phyloP scores from a whole-genome alignment of 2,797 vertebrate genomes.

The Sebastes reedi region DNA sequence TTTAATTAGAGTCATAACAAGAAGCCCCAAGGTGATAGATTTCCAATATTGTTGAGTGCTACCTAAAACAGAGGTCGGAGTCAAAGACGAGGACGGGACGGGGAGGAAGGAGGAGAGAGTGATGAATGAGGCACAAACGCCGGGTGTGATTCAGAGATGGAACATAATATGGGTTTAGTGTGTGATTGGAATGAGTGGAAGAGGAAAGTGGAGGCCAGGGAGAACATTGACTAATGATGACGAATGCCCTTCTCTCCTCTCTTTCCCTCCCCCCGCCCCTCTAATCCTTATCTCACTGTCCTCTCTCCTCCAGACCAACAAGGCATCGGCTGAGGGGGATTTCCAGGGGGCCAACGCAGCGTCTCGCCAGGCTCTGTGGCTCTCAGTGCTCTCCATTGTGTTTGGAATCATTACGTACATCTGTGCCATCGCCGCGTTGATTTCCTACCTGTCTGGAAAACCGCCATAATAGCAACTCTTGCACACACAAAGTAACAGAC shows the following conservation, averaged over 20 bases:
- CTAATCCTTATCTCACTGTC: constrained; percentile 37
- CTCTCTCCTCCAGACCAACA: constrained; percentile 85
- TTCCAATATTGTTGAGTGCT: constrained; percentile 68
- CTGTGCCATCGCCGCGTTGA: constrained; percentile 86
- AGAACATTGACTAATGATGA: constrained; percentile 61
- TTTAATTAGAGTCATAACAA: constrained; percentile 81
- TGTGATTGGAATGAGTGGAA: constrained; percentile 53
- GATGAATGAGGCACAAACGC: constrained; percentile 40
- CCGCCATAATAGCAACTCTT: constrained; percentile 78
- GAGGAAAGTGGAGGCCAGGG: constrained; percentile 40
- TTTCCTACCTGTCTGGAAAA: constrained; percentile 89
- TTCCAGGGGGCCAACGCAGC: constrained; percentile 85
- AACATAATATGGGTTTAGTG: constrained; percentile 26
- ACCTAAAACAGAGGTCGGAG: constrained; percentile 54
- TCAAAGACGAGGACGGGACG: constrained; percentile 46
- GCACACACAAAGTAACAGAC: background rate
- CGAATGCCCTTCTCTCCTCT: constrained; percentile 35
- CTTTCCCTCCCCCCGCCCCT: background rate
- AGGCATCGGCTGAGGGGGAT: constrained; percentile 89
- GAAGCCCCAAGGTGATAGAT: constrained; percentile 70
- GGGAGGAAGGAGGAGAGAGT: constrained; percentile 10
- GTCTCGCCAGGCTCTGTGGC: constrained; percentile 88
- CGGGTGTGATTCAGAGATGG: constrained; percentile 28
- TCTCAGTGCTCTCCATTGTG: constrained; percentile 89
- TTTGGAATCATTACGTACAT: constrained; percentile 90